Conservation (phyloP, 2,113 vertebrate species). For the Pycnonotus jocosus region DNA sequence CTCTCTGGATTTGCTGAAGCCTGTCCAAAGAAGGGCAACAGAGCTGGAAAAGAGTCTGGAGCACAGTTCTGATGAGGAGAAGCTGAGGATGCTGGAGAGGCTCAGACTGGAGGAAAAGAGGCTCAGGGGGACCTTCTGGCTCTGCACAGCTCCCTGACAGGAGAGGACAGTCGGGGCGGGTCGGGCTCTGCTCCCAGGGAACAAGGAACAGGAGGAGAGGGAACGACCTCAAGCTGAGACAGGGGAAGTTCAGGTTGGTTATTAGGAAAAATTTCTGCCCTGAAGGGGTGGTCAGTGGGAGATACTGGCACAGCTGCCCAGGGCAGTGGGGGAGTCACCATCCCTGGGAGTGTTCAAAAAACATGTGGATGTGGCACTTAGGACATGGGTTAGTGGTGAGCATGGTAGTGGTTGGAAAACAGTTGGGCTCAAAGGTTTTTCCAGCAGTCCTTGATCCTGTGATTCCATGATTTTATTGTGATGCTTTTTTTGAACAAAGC, state of each 20-base stretch:
- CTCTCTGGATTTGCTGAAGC: neutral
- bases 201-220: neutral
- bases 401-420: neutral
- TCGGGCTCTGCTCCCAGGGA: neutral
- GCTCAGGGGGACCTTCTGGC: neutral
- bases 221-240: rapidly evolving
- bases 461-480: neutral
- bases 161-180: rapidly evolving
- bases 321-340: neutral
- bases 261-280: neutral
- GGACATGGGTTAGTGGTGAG: neutral
- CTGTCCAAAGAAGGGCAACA: neutral
- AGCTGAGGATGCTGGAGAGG: neutral
- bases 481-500: neutral
- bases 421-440: neutral
- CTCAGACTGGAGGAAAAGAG: neutral
- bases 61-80: neutral
- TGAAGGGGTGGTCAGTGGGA: neutral
- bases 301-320: neutral
- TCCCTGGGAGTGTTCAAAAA: neutral
- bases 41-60: neutral
- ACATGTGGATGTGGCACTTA: neutral
- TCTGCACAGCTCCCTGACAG: neutral
- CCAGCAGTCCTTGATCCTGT: neutral
- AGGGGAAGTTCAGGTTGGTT: neutral